phyloP scores from a whole-genome alignment of 2,797 vertebrate species.

The Semotilus atromaculatus region DNA sequence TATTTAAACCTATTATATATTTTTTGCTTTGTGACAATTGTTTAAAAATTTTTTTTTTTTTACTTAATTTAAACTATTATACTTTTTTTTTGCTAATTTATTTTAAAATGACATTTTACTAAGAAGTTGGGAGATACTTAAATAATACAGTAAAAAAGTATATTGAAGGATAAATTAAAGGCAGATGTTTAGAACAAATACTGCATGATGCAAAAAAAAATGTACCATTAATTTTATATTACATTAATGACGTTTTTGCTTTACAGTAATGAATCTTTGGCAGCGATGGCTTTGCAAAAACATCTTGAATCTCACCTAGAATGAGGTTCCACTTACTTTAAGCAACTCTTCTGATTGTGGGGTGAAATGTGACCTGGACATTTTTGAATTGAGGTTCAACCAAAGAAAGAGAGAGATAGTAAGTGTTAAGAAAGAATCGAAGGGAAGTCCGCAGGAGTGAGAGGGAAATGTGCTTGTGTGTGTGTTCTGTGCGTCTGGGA shows the following conservation, averaged over 20 bases:
- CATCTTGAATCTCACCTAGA: not conserved
- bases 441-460: not conserved
- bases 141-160: not conserved
- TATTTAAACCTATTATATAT: not conserved
- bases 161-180: not conserved
- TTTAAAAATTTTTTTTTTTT: no score
- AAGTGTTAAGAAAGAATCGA: not conserved
- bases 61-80: no score
- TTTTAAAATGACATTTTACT: not conserved
- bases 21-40: not conserved
- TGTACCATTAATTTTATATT: not conserved
- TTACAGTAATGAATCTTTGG: not conserved
- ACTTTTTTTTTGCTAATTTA: not conserved
- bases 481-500: not conserved
- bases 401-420: not conserved
- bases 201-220: not conserved
- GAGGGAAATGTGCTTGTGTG: not conserved
- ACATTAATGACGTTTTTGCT: not conserved
- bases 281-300: not conserved
- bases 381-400: not conserved
- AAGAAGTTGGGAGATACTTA: not conserved
- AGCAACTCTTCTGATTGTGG: not conserved
- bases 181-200: not conserved
- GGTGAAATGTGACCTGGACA: constrained; percentile 13
- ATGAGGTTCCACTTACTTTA: not conserved